Conservation (phyloP, 2,888 invertebrate species). For the Argynnis bischoffii region DNA sequence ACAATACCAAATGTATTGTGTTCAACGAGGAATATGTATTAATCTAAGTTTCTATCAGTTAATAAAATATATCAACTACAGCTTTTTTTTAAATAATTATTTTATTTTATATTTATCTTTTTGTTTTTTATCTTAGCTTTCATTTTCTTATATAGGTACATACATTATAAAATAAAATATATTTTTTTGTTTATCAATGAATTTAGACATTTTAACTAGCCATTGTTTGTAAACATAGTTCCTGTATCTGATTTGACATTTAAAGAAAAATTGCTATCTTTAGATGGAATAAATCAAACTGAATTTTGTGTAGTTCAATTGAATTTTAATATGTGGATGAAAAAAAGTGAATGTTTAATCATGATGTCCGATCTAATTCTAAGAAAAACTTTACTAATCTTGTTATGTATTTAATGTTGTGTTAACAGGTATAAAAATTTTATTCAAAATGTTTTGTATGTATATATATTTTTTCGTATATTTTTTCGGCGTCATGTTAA, state of each 20-base stretch:
- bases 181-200: slow-evolving; percentile 39
- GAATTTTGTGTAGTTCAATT: slow-evolving; percentile 32
- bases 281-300: slow-evolving; percentile 29
- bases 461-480: no score
- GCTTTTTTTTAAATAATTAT: not conserved
- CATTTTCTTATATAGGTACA: no score
- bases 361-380: slow-evolving; percentile 58
- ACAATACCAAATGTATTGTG: slow-evolving; percentile 37
- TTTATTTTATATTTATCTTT: not conserved
- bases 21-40: slow-evolving; percentile 29
- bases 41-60: slow-evolving; percentile 19
- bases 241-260: slow-evolving; percentile 27
- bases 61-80: not conserved
- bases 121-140: no score
- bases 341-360: slow-evolving; percentile 50
- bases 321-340: slow-evolving; percentile 55
- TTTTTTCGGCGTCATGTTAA: no score
- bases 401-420: slow-evolving; percentile 18
- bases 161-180: not conserved
- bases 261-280: slow-evolving; percentile 26
- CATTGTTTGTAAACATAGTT: slow-evolving; percentile 43
- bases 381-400: slow-evolving; percentile 45
- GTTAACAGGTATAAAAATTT: slow-evolving; percentile 35
- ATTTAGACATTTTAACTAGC: slow-evolving; percentile 38
- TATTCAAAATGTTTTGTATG: slow-evolving; percentile 15